Evolutionary conservation across 2,888 invertebrate species (phyloP).

Genomic region (Mamestra brassicae): DNA sequence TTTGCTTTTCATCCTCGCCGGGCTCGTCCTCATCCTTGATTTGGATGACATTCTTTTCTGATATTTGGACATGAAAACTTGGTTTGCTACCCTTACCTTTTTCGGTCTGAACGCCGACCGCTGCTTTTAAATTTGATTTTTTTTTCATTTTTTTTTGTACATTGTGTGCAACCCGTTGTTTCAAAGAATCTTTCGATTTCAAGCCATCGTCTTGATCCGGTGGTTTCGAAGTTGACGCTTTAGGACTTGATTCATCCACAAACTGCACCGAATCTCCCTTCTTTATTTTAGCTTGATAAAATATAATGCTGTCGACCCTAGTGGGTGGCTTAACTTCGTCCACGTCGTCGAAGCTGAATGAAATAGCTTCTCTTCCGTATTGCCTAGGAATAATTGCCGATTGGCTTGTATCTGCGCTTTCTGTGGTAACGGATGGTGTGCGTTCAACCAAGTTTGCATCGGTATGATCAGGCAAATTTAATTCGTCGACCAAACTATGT

Average conservation of each 20-base stretch:
- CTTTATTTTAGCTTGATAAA: slow-evolving; percentile 1
- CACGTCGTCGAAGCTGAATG: not conserved
- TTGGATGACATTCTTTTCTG: slow-evolving; percentile 34
- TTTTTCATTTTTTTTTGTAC: slow-evolving; percentile 42
- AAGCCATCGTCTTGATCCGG: not conserved
- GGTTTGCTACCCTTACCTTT: slow-evolving; percentile 25
- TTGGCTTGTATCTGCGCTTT: not conserved
- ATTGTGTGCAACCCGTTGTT: slow-evolving; percentile 41
- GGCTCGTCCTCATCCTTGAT: slow-evolving; percentile 12
- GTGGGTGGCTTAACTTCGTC: not conserved
- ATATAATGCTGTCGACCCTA: slow-evolving; percentile 30
- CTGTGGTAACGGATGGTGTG: not conserved
- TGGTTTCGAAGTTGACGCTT: slow-evolving; percentile 37
- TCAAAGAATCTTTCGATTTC: slow-evolving; percentile 46
- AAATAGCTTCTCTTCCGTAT: slow-evolving; percentile 18
- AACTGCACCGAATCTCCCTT: not conserved
- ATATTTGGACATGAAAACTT: slow-evolving; percentile 70
- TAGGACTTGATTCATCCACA: not conserved
- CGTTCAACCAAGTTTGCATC: not conserved
- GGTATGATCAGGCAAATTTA: slow-evolving; percentile 49
- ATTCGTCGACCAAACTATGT: slow-evolving; percentile 72
- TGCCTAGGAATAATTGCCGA: slow-evolving; percentile 10
- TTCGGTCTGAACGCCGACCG: slow-evolving; percentile 71
- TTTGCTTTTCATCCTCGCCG: not conserved
- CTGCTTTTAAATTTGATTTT: slow-evolving; percentile 75